Conservation (phyloP, 1,140 invertebrate genomes). For the Formica exsecta region DNA sequence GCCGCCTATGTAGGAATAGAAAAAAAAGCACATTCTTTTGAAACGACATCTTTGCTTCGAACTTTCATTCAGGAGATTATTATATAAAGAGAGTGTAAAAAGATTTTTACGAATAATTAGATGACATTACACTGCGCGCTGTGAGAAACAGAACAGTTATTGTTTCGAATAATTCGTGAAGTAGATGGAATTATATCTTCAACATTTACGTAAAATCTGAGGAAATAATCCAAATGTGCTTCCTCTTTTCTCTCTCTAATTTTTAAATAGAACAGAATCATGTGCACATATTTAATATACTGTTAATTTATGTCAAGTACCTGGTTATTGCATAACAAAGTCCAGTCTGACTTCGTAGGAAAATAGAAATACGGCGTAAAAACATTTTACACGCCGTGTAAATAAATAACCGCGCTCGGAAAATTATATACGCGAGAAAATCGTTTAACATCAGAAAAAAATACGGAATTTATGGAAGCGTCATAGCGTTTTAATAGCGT, state of each 20-base stretch:
- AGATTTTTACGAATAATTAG: neutral
- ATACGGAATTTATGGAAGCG: constrained; percentile 7
- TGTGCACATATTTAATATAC: neutral
- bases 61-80: constrained; percentile 1
- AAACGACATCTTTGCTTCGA: neutral
- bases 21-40: neutral
- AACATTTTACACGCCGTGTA: neutral
- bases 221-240: too few species aligned
- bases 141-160: neutral
- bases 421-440: constrained; percentile 19
- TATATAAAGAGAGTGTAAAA: neutral
- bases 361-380: neutral
- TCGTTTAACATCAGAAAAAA: constrained; percentile 24
- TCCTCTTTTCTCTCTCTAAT: too few species aligned
- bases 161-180: neutral
- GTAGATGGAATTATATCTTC: neutral
- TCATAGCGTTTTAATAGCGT: constrained; percentile 29
- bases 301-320: neutral
- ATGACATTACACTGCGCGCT: neutral
- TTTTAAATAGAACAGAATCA: neutral
- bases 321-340: neutral
- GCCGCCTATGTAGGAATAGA: neutral
- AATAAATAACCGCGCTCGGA: neutral
- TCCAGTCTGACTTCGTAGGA: neutral
- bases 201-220: neutral